Evolutionary conservation across 2,113 vertebrate species (phyloP).

Genomic region (Calonectris borealis): DNA sequence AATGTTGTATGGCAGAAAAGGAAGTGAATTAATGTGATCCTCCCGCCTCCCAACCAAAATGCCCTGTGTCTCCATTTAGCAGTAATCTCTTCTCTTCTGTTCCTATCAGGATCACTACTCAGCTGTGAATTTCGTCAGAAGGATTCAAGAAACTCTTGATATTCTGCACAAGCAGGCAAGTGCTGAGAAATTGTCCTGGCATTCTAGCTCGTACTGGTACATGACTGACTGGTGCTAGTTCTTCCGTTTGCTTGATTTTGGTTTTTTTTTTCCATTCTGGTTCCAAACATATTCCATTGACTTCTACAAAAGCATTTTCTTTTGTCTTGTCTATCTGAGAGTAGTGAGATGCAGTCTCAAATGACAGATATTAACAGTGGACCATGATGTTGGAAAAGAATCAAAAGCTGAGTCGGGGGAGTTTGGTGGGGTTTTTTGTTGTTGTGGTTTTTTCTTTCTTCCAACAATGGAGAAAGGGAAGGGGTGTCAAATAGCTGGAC

Average conservation of each 20-base stretch:
- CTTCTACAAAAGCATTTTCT: background rate
- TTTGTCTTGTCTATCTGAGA: background rate
- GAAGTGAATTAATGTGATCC: background rate
- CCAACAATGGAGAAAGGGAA: background rate
- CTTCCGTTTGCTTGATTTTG: background rate
- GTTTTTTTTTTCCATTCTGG: background rate
- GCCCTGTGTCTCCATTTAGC: background rate
- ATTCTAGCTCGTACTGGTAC: background rate
- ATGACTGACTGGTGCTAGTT: background rate
- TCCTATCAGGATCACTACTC: slow-evolving; percentile 81
- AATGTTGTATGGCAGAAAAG: background rate
- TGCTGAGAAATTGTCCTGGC: background rate
- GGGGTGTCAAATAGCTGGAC: background rate
- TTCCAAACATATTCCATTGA: background rate
- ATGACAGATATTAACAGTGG: background rate
- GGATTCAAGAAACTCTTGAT: slow-evolving; percentile 85
- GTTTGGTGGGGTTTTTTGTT: background rate
- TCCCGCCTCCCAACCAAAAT: background rate
- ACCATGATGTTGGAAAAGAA: background rate
- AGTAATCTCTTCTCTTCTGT: background rate
- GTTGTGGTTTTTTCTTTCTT: background rate
- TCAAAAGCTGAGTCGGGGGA: background rate
- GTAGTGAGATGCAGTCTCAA: background rate
- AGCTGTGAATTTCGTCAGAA: slow-evolving; percentile 74
- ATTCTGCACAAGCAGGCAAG: slow-evolving; percentile 84